Evolutionary conservation across 2,888 invertebrate genomes (phyloP), one percentile per base, ranked within the genome.

Genomic region (Mechanitis messenoides): DNA sequence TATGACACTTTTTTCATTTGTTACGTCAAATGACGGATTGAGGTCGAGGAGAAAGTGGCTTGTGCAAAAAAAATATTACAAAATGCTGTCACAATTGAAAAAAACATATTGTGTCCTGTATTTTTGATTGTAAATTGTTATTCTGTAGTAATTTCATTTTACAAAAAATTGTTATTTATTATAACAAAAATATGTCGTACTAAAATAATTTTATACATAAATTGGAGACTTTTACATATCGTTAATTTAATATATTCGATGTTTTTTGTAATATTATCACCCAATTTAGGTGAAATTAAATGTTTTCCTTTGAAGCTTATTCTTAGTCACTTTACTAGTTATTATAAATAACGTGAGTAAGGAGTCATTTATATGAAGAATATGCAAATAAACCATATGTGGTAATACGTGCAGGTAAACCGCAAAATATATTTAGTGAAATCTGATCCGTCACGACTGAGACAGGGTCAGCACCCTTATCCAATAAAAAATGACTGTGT

Each of bases 401-500:
- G 7, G 50, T 50, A 50, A 50, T n/a, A 50, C 50, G 50, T 50
- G 50, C 50, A 50, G 50, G 50, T 50, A 50, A 50, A 50, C 50
- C 50, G 50, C 50, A 50, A 50, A 31, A 50, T 50, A 31, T 50
- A 50, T 50, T 50, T 42, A 55, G 55, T 28, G 55, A 38, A 38
- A 31, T 42, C 12, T 33, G 38, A 35, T 55, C 28, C 45, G 56
- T 56, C 45, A 20, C 56, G 60, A 62, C 45, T 59, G 62, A 64
- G 64, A 54, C 64, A 60, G 72, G 83, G 82, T 82, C 83, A 77
- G 73, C 74, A 79, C 81, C 83, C 76, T 74, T 70, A 68, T 69
- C 72, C 63, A 68, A 65, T 68, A 67, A 63, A 66, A 59, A 55
- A 58, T 66, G 66, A 67, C 62, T 69, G 71, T 68, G 64, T 69